A percentile compares a stretch with the other conserved stretches of the same genome.
Evolutionary conservation across 2,797 vertebrate genomes (phyloP).

Genomic region (Anableps anableps): DNA sequence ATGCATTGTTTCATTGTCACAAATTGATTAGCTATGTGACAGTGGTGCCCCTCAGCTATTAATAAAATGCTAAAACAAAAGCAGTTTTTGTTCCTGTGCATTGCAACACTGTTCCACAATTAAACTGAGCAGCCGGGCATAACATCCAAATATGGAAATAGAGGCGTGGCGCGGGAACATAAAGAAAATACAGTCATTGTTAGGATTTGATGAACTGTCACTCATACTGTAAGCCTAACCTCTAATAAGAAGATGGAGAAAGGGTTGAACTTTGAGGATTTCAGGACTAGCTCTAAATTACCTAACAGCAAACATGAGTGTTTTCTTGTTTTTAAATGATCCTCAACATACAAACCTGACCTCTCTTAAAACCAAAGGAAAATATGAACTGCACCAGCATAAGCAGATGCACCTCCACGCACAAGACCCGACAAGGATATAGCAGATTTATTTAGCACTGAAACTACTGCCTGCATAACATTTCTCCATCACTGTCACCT

Average conservation of each 20-base stretch:
- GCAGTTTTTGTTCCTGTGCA: constrained; percentile 34
- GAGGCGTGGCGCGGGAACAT: constrained; percentile 1
- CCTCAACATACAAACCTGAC: not conserved
- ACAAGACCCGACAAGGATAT: constrained; percentile 1
- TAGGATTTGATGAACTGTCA: constrained; percentile 60
- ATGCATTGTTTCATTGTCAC: constrained; percentile 13
- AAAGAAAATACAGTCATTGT: constrained; percentile 32
- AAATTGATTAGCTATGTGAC: constrained; percentile 51
- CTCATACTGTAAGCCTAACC: constrained; percentile 42
- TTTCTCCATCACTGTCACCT: constrained; percentile 58
- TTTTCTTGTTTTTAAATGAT: constrained; percentile 2
- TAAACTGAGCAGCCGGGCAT: constrained; percentile 55
- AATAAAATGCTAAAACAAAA: constrained; percentile 43
- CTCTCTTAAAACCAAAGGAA: not conserved
- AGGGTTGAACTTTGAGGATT: constrained; percentile 51
- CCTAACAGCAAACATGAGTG: not conserved
- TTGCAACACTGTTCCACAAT: constrained; percentile 35
- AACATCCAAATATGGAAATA: constrained; percentile 64
- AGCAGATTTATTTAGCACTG: constrained; percentile 28
- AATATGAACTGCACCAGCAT: not conserved
- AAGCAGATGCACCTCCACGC: not conserved
- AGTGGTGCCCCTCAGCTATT: constrained; percentile 24
- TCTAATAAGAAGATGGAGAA: not conserved
- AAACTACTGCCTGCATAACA: constrained; percentile 29
- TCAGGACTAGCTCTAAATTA: not conserved